Evolutionary conservation across 64 coral and sea anemone genomes (phyloP), one percentile per base, ranked within the genome.

Genomic region (Stichodactyla helianthus): DNA sequence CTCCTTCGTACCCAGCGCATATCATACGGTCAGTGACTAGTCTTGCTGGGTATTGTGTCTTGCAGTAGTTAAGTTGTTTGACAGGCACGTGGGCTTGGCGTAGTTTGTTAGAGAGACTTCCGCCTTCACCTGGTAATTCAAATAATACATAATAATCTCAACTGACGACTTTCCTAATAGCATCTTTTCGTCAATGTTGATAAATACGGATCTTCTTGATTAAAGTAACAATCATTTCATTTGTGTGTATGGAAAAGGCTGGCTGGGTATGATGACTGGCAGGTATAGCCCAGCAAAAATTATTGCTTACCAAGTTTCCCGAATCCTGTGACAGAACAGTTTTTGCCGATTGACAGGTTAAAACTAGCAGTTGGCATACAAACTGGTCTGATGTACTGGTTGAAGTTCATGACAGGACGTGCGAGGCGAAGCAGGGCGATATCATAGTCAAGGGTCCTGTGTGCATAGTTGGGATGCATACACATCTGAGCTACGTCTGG

Each of bases 1-100:
- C 97, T 10, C 82, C 76, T 59, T 92, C 88, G 83, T 95, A 92
- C 1, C 93, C 97, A 13, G 97, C 97, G 50, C 97, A 99, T 27
- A 99, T 93, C 88, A 94, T 92, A 18, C 85, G 85, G 27, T 94
- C 84, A 28, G 90, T 93, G 35, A 96, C 91, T 62, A 54, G 76
- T 52, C 89, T 35, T 6, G 83, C 56, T 2, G 59, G 71, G 51
- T 96, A 96, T 6, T 82, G 77, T 16, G 83, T 78, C 50, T 68
- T 86, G 80, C 94, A 96, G 15, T 22, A 20, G 8, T 50, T 54
- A 8, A 61, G 88, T 11, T 67, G 54, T 15, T 92, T 87, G 10
- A 96, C 82, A 17, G 94, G 94, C 3, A 96, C 86, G 17, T 54
- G 78, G 71, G 94, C 94, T 27, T 62, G 89, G 6, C 88, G 94